Percentiles rank a stretch among this genome's conserved stretches.
Conservation (phyloP, 2,888 invertebrate genomes). For the Cetonia aurata region DNA sequence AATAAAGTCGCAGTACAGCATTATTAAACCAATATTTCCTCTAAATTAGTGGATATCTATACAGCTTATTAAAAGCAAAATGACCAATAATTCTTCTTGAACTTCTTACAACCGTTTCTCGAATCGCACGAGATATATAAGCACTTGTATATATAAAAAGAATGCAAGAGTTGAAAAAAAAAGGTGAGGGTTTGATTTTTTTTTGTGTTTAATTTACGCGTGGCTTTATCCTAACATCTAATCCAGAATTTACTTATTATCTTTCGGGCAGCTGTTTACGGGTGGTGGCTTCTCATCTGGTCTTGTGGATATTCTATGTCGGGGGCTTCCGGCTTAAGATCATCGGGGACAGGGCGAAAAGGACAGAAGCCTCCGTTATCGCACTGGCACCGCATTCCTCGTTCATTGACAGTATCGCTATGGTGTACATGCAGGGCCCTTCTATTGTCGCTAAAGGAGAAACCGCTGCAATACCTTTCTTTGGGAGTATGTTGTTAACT, state of each 20-base stretch:
- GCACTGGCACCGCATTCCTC: slow-evolving; percentile 92
- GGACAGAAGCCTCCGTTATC: slow-evolving; percentile 83
- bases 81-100: too few relatives aligned
- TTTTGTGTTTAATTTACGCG: too few relatives aligned
- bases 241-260: slow-evolving; percentile 16
- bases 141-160: too few relatives aligned
- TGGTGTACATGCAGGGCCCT: slow-evolving; percentile 85
- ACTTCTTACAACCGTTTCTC: too few relatives aligned
- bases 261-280: slow-evolving; percentile 59
- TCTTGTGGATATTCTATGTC: slow-evolving; percentile 81
- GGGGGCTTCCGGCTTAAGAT: slow-evolving; percentile 87
- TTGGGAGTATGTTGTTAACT: slow-evolving; percentile 81
- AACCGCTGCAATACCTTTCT: slow-evolving; percentile 83
- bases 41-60: too few relatives aligned
- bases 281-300: slow-evolving; percentile 75
- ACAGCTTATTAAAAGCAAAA: too few relatives aligned
- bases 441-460: slow-evolving; percentile 92
- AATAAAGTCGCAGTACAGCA: too few relatives aligned
- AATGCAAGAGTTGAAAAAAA: too few relatives aligned
- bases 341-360: slow-evolving; percentile 75
- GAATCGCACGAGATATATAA: too few relatives aligned
- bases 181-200: neutral
- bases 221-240: neutral
- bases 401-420: slow-evolving; percentile 89
- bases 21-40: too few relatives aligned